Percentiles rank a stretch among this genome's conserved stretches.
Conservation (phyloP, 2,797 vertebrate species). For the Peromyscus nudipes region DNA sequence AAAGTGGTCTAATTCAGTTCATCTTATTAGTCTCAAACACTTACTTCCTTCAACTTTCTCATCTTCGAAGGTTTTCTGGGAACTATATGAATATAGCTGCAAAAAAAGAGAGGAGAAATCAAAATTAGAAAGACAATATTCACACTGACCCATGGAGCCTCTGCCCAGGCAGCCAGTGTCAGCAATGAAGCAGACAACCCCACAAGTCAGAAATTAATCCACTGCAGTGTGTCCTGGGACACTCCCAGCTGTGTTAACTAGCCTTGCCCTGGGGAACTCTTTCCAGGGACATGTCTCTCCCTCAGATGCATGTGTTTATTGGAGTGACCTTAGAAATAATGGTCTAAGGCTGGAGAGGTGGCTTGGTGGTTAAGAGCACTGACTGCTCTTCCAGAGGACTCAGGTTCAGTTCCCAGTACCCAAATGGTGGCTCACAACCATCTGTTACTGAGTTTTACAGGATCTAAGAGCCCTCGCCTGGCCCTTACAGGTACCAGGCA, state of each 20-base stretch:
- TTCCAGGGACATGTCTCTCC: not conserved
- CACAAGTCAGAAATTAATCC: not conserved
- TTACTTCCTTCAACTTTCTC: conserved; percentile 88
- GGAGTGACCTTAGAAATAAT: not conserved
- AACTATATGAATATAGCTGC: conserved; percentile 89
- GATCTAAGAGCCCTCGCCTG: not conserved
- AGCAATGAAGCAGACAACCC: not conserved
- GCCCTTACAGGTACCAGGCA: too few species aligned
- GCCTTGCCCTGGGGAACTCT: not conserved
- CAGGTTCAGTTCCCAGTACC: not conserved
- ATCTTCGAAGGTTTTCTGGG: conserved; percentile 88
- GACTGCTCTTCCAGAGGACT: not conserved
- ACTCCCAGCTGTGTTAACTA: accelerated
- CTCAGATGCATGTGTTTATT: accelerated
- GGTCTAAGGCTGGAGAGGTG: not conserved
- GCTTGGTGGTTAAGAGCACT: not conserved
- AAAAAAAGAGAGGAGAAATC: conserved; percentile 67
- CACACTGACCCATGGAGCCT: not conserved
- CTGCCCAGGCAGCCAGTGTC: not conserved
- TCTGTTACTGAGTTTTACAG: too few species aligned
- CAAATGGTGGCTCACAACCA: not conserved
- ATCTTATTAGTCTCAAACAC: conserved; percentile 66
- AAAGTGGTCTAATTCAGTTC: not conserved
- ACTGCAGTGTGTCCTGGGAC: accelerated
- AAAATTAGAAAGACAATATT: conserved; percentile 58